phyloP scores from a whole-genome alignment of 2,113 vertebrate species.

The Turdus rufiventris region DNA sequence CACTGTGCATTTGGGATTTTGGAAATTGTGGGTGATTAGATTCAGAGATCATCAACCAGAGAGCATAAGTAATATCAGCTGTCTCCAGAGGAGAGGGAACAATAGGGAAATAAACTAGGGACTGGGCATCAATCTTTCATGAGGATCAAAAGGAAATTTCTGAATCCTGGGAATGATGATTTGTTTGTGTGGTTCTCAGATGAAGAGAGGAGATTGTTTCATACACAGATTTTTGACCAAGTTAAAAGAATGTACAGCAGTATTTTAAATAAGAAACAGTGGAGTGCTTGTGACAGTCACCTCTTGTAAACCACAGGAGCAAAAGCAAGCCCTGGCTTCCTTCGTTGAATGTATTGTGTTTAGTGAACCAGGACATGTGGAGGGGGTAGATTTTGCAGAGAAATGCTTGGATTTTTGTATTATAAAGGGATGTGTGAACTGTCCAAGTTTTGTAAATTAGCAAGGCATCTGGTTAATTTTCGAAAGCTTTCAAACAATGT shows the following conservation, averaged over 20 bases:
- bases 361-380: background rate
- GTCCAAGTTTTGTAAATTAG: background rate
- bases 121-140: background rate
- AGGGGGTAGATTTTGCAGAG: background rate
- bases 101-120: background rate
- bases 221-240: background rate
- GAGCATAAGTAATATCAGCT: background rate
- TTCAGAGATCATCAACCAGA: background rate
- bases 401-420: background rate
- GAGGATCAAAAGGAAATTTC: background rate
- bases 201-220: background rate
- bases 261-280: background rate
- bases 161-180: background rate
- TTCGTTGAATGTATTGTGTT: background rate
- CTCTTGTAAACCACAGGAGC: background rate
- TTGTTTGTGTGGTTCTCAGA: background rate
- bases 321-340: background rate
- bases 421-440: background rate
- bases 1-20: background rate
- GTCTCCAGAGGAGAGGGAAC: background rate
- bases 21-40: background rate
- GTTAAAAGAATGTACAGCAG: background rate
- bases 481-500: background rate
- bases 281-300: background rate
- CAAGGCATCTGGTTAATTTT: background rate